A percentile compares a stretch with the other conserved stretches of the same genome.
Evolutionary conservation across 2,888 invertebrate genomes (phyloP).

Genomic region (Phalera bucephala): DNA sequence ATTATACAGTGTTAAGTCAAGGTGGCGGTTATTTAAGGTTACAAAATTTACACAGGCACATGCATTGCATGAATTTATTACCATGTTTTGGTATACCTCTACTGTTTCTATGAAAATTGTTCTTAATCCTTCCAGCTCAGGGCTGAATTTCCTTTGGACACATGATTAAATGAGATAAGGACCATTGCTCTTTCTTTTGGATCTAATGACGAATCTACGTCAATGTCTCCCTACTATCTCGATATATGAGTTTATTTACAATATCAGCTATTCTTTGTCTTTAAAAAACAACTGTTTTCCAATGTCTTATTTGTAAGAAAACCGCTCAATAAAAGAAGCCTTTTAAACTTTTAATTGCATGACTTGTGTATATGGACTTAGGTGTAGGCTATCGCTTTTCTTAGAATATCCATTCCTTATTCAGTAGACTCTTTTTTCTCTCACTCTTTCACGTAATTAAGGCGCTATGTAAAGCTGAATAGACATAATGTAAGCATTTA

Average conservation of each 20-base stretch:
- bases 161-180: no score
- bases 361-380: constrained; percentile 45
- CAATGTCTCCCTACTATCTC: neutral
- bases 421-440: constrained; percentile 51
- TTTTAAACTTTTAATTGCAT: constrained; percentile 77
- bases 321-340: constrained; percentile 61
- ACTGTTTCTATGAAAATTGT: constrained; percentile 32
- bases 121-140: constrained; percentile 9
- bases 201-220: neutral
- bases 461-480: constrained; percentile 54
- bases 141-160: no score
- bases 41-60: constrained; percentile 23
- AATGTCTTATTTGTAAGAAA: constrained; percentile 31
- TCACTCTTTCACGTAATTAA: constrained; percentile 50
- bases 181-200: constrained; percentile 6
- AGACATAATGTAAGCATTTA: constrained; percentile 64
- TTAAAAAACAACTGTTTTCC: neutral
- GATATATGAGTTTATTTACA: neutral
- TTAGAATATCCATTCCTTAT: constrained; percentile 69
- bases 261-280: neutral
- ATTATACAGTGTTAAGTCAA: constrained; percentile 26
- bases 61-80: constrained; percentile 25
- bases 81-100: constrained; percentile 37
- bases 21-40: no score
- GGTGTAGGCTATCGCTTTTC: constrained; percentile 43